Evolutionary conservation across 2,797 vertebrate genomes (phyloP).

Genomic region (Coregonus suidteri): DNA sequence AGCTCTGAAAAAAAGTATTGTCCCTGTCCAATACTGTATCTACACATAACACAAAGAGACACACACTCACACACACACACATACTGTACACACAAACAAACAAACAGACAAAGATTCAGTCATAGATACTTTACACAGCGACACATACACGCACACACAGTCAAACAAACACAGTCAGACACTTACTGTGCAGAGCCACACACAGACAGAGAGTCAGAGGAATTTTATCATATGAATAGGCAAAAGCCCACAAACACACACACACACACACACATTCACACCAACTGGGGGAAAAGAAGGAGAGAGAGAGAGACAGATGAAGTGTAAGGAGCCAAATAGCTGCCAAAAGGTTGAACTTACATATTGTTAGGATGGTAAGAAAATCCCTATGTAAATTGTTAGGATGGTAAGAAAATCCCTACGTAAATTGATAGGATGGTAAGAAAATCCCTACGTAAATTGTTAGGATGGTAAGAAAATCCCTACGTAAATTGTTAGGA

Average conservation of each 20-base stretch:
- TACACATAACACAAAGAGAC: slow-evolving; percentile 8
- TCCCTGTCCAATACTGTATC: slow-evolving; percentile 33
- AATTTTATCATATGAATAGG: background rate
- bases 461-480: no score
- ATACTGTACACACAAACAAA: background rate
- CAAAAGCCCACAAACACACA: background rate
- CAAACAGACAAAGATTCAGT: slow-evolving; percentile 2
- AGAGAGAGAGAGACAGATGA: background rate
- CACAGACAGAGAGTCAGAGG: background rate
- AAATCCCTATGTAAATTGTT: no score
- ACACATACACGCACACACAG: background rate
- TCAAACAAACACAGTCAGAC: background rate
- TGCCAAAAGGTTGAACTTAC: no score
- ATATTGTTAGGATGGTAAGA: no score
- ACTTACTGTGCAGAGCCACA: slow-evolving; percentile 13
- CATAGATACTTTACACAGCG: slow-evolving; percentile 9
- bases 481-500: no score
- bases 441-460: no score
- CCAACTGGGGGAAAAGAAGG: background rate
- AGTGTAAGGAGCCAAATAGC: no score
- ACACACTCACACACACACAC: slow-evolving; percentile 12
- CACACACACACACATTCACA: slow-evolving; percentile 23
- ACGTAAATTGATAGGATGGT: no score
- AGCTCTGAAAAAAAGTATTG: slow-evolving; percentile 42
- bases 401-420: no score